phyloP scores from a whole-genome alignment of 92 coral and sea anemone species.

The Porites cylindrica region DNA sequence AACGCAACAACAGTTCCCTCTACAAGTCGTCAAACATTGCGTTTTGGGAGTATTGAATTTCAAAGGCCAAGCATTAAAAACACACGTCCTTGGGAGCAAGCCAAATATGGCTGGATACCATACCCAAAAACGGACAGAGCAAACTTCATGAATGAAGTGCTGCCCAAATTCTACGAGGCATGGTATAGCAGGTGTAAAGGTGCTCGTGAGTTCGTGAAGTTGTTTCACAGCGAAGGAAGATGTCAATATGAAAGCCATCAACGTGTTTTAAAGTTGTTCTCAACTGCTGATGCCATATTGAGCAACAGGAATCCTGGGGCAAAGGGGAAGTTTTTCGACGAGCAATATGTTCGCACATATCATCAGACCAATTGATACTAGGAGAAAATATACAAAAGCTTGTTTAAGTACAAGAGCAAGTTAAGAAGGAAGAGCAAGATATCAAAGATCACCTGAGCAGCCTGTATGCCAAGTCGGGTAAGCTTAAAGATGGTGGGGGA shows the following conservation, averaged over 20 bases:
- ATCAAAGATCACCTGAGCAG: conserved; percentile 30
- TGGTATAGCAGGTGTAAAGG: not conserved
- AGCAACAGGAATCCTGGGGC: no score
- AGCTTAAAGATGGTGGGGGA: no score
- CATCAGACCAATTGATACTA: no score
- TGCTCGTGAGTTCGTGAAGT: not conserved
- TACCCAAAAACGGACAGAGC: not conserved
- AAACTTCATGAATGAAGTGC: not conserved
- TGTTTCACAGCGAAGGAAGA: not conserved
- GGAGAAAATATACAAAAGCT: conserved; percentile 49
- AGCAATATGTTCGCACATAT: no score
- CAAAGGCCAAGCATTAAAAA: not conserved
- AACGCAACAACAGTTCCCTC: no score
- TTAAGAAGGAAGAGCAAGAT: not conserved
- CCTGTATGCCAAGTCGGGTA: conserved; percentile 58
- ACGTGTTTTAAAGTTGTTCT: conserved; percentile 25
- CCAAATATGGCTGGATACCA: not conserved
- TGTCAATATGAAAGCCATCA: conserved; percentile 39
- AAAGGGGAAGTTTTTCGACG: no score
- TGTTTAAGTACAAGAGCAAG: conserved; percentile 25
- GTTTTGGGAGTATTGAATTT: not conserved
- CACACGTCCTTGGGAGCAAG: not conserved
- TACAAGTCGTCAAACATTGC: not conserved
- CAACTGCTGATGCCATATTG: no score
- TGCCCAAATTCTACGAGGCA: not conserved